These are phyloP conservation scores for Holacanthus passer DNA, from an alignment of 2,113 vertebrate genomes.

Conservation along the genomic window DNA sequence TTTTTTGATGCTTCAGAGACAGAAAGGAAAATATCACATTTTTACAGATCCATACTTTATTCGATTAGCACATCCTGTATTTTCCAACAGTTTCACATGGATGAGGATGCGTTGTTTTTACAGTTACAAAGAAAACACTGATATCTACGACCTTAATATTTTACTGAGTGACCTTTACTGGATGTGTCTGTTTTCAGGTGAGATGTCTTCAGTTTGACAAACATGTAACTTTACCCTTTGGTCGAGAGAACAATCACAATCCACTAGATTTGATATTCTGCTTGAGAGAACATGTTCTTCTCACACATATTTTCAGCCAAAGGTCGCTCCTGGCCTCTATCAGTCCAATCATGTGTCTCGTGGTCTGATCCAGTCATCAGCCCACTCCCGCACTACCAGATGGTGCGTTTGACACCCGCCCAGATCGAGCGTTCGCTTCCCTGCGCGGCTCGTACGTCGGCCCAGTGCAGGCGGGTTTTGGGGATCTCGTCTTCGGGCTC, in stretches of 20 bases:
- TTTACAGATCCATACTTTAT: conserved; percentile 37
- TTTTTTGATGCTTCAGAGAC: not conserved
- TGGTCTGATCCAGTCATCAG: not conserved
- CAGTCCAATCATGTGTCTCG: conserved; percentile 8
- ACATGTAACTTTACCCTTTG: not conserved
- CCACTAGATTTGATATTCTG: not conserved
- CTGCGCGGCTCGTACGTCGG: conserved; percentile 87
- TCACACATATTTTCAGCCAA: not conserved
- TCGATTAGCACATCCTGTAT: not conserved
- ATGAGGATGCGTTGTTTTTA: not conserved
- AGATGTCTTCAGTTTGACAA: not conserved
- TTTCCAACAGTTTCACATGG: not conserved
- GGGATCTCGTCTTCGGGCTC: conserved; percentile 87
- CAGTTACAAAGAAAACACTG: not conserved
- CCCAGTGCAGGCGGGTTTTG: conserved; percentile 88
- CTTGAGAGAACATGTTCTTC: not conserved
- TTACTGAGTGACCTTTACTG: not conserved
- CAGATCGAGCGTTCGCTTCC: conserved; percentile 88
- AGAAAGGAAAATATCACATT: no score
- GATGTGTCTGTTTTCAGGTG: not conserved
- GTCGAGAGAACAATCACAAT: not conserved
- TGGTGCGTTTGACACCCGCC: conserved; percentile 84
- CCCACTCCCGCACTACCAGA: conserved; percentile 75
- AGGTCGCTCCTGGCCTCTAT: not conserved
- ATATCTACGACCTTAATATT: not conserved